These are phyloP conservation scores for Eulacestoma nigropectus DNA, from an alignment of 2,113 vertebrate genomes.

Conservation along the genomic window DNA sequence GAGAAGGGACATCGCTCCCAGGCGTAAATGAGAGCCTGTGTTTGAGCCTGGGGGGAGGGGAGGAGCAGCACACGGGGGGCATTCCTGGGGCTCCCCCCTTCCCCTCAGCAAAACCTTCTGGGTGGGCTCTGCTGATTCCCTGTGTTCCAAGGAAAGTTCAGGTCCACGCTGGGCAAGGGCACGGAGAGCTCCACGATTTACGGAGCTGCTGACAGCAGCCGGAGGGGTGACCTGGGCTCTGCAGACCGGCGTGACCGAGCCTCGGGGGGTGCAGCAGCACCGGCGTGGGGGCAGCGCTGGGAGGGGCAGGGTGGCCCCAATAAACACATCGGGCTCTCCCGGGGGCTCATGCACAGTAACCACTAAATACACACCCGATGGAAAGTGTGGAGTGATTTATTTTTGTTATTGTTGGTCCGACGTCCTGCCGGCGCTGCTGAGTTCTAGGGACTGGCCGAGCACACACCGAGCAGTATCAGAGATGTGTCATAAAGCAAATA, in stretches of 20 bases:
- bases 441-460: neutral
- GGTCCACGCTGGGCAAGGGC: neutral
- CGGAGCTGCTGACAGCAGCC: neutral
- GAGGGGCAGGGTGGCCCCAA: neutral
- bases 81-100: slow-evolving; percentile 37
- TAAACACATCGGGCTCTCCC: neutral
- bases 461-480: neutral
- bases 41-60: neutral
- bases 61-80: neutral
- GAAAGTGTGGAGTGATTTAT: slow-evolving; percentile 61
- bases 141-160: neutral
- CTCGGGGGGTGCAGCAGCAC: neutral
- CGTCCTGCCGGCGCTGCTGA: neutral
- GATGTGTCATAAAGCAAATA: slow-evolving; percentile 57
- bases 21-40: neutral
- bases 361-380: neutral
- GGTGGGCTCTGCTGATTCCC: slow-evolving; percentile 25
- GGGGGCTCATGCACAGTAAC: neutral
- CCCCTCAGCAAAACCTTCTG: neutral
- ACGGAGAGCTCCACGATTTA: neutral
- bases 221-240: neutral
- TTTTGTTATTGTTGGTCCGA: slow-evolving; percentile 61
- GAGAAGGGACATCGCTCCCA: neutral
- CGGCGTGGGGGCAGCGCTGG: neutral
- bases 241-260: neutral